phyloP scores from a whole-genome alignment of 2,888 invertebrate species.

The Nezara viridula region DNA sequence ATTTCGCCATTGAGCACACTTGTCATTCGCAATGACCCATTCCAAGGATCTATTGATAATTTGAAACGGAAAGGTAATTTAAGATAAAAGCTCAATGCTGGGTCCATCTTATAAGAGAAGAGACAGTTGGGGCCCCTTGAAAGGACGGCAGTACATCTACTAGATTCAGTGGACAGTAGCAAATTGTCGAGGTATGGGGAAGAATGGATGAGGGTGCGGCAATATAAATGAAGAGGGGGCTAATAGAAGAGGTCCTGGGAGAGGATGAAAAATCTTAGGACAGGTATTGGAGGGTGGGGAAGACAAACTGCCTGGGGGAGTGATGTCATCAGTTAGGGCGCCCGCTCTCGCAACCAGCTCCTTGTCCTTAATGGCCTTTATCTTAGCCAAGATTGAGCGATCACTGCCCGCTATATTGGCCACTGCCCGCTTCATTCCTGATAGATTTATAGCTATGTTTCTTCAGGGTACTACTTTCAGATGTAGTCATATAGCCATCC shows the following conservation, averaged over 20 bases:
- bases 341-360: conserved; percentile 42
- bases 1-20: neutral
- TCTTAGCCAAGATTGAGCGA: conserved; percentile 49
- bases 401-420: conserved; percentile 21
- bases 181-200: conserved; percentile 41
- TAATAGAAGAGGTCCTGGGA: conserved; percentile 45
- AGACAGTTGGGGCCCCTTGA: neutral
- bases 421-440: neutral
- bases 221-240: conserved; percentile 46
- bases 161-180: conserved; percentile 40
- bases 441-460: neutral
- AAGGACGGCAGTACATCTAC: conserved; percentile 14
- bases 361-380: conserved; percentile 43
- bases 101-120: neutral
- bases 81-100: neutral
- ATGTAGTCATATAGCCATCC: neutral
- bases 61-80: neutral
- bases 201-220: conserved; percentile 32
- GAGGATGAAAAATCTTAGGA: conserved; percentile 43
- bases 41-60: neutral
- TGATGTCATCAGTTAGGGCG: conserved; percentile 41
- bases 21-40: neutral
- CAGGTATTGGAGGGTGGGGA: conserved; percentile 42
- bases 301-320: conserved; percentile 21
- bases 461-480: neutral